Conservation (phyloP, 2,797 vertebrate species). For the Apogon hyalosoma region DNA sequence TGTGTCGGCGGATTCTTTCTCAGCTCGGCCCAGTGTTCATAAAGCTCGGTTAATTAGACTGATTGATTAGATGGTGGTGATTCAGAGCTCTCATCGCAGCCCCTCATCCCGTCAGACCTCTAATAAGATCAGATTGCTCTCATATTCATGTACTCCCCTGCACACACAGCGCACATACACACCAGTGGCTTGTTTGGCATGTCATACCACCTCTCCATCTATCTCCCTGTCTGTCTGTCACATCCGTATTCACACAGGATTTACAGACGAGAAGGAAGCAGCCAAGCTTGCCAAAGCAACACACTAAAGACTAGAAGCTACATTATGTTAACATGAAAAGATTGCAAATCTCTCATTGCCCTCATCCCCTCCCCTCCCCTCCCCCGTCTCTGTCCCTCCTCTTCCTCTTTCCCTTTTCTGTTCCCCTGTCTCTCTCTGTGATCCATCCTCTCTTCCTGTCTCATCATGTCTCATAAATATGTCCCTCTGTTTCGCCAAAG, state of each 20-base stretch:
- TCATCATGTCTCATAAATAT: slow-evolving; percentile 67
- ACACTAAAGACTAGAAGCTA: slow-evolving; percentile 62
- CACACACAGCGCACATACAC: slow-evolving; percentile 7
- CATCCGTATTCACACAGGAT: slow-evolving; percentile 70
- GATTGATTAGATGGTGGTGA: slow-evolving; percentile 82
- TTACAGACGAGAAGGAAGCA: slow-evolving; percentile 67
- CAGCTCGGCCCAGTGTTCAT: slow-evolving; percentile 72
- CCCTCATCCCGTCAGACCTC: slow-evolving; percentile 70
- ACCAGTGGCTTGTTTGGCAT: slow-evolving; percentile 54
- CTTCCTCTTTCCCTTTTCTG: slow-evolving; percentile 8
- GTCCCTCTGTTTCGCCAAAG: slow-evolving; percentile 56
- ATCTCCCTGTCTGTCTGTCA: slow-evolving; percentile 64
- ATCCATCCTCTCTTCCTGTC: slow-evolving; percentile 58
- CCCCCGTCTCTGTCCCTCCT: background rate
- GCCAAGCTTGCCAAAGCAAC: slow-evolving; percentile 64
- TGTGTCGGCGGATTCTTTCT: slow-evolving; percentile 75
- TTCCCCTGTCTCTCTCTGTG: slow-evolving; percentile 49
- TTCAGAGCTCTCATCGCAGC: slow-evolving; percentile 72
- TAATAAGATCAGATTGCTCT: slow-evolving; percentile 78
- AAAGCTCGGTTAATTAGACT: slow-evolving; percentile 81
- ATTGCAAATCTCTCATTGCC: slow-evolving; percentile 61
- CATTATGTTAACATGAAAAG: slow-evolving; percentile 74
- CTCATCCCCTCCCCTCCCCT: slow-evolving; percentile 4
- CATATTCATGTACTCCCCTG: slow-evolving; percentile 52
- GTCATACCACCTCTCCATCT: slow-evolving; percentile 62